A percentile compares a stretch with the other conserved stretches of the same genome.
Evolutionary conservation across 2,888 invertebrate genomes (phyloP).

Genomic region (Philopedon plagiatum): DNA sequence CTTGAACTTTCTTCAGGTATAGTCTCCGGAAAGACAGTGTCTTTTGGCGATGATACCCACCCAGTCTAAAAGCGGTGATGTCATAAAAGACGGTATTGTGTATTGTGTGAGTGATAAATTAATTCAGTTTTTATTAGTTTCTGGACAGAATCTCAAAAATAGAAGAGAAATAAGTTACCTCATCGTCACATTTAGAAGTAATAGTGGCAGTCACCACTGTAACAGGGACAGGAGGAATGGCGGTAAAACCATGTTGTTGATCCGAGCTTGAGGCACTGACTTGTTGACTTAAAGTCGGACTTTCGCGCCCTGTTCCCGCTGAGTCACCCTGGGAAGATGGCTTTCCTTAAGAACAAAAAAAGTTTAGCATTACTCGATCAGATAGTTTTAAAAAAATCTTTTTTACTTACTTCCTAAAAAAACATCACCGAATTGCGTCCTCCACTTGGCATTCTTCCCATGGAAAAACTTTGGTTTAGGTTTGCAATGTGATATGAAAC

Average conservation of each 20-base stretch:
- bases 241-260: slow-evolving; percentile 66
- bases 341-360: slow-evolving; percentile 54
- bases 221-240: slow-evolving; percentile 64
- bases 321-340: slow-evolving; percentile 62
- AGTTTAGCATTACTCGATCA: not conserved
- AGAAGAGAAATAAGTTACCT: slow-evolving; percentile 66
- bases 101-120: too few relatives aligned
- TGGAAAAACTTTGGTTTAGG: slow-evolving; percentile 85
- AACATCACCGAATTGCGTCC: slow-evolving; percentile 77
- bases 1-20: slow-evolving; percentile 95
- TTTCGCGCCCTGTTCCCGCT: slow-evolving; percentile 68
- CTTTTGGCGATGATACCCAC: slow-evolving; percentile 91
- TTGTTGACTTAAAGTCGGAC: slow-evolving; percentile 75
- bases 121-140: too few relatives aligned
- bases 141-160: too few relatives aligned
- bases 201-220: slow-evolving; percentile 68
- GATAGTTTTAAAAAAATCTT: not conserved
- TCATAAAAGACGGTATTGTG: too few relatives aligned
- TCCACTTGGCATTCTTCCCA: slow-evolving; percentile 67
- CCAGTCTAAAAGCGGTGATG: slow-evolving; percentile 69
- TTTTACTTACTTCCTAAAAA: slow-evolving; percentile 80
- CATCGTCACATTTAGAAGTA: slow-evolving; percentile 72
- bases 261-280: slow-evolving; percentile 62
- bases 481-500: slow-evolving; percentile 95
- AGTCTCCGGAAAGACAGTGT: slow-evolving; percentile 91